Evolutionary conservation across 1,140 invertebrate species (phyloP).

Genomic region (Idris sp.): DNA sequence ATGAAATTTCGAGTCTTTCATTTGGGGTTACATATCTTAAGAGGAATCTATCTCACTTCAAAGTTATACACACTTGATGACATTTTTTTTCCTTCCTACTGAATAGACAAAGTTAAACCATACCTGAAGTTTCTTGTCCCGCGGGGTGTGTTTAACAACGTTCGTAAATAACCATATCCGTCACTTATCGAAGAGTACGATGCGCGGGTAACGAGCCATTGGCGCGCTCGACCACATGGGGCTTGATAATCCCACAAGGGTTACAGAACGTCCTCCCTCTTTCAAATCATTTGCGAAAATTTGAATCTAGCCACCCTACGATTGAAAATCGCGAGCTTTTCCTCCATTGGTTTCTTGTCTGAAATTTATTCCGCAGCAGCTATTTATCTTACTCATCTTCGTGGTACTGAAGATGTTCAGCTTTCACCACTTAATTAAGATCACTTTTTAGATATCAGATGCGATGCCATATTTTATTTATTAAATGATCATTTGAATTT

Average conservation of each 20-base stretch:
- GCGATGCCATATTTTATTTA: no score
- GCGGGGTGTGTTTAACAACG: conserved; percentile 59
- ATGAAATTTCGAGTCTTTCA: not conserved
- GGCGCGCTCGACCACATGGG: conserved; percentile 74
- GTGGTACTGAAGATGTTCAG: conserved; percentile 3
- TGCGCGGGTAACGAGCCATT: conserved; percentile 76
- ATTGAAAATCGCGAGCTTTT: conserved; percentile 39
- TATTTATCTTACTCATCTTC: conserved; percentile 41
- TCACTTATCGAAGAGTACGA: conserved; percentile 73
- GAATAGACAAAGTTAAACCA: conserved; percentile 32
- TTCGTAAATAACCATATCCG: conserved; percentile 78
- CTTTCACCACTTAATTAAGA: no score
- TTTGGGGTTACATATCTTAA: conserved; percentile 7
- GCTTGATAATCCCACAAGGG: conserved; percentile 73
- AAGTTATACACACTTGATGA: conserved; percentile 26
- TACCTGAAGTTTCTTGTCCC: conserved; percentile 48
- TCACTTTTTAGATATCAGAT: no score
- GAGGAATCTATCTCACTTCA: conserved; percentile 13
- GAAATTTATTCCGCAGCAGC: conserved; percentile 27
- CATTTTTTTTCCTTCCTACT: conserved; percentile 42
- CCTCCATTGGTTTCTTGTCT: conserved; percentile 34
- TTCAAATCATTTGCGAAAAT: conserved; percentile 74
- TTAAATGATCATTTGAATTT: no score
- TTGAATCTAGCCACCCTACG: conserved; percentile 65
- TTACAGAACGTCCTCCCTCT: conserved; percentile 46